These are phyloP conservation scores for Cynopterus sphinx DNA, from an alignment of 2,797 vertebrate species.

Conservation along the genomic window DNA sequence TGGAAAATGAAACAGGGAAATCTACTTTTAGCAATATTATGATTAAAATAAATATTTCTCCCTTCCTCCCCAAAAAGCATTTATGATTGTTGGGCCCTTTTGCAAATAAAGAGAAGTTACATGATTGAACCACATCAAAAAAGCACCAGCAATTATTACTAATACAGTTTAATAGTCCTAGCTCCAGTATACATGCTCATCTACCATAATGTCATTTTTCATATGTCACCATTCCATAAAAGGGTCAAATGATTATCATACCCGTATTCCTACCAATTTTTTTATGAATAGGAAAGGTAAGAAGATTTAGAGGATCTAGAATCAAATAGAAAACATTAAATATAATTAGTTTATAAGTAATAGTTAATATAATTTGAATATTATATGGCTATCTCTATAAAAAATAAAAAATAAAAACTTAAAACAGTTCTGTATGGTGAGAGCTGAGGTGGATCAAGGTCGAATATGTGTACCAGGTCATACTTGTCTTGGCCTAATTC, in stretches of 20 bases:
- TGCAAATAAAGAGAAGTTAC: not conserved
- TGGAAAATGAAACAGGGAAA: not conserved
- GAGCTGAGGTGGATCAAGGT: not conserved
- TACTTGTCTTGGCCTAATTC: not conserved
- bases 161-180: not conserved
- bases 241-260: not conserved
- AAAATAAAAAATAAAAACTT: not conserved
- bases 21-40: not conserved
- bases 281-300: not conserved
- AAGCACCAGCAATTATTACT: not conserved
- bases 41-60: not conserved
- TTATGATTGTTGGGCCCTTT: not conserved
- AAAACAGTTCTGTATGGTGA: not conserved
- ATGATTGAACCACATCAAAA: not conserved
- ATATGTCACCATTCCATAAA: not conserved
- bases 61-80: not conserved
- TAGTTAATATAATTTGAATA: not conserved
- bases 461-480: not conserved
- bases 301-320: not conserved
- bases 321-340: not conserved
- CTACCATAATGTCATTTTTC: not conserved
- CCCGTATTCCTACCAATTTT: not conserved
- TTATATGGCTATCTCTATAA: not conserved
- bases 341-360: not conserved
- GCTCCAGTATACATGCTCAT: rapidly evolving